A percentile compares a stretch with the other conserved stretches of the same genome.
These are phyloP conservation scores for Sebastes miniatus DNA, from an alignment of 2,797 vertebrate species.

Conservation along the genomic window DNA sequence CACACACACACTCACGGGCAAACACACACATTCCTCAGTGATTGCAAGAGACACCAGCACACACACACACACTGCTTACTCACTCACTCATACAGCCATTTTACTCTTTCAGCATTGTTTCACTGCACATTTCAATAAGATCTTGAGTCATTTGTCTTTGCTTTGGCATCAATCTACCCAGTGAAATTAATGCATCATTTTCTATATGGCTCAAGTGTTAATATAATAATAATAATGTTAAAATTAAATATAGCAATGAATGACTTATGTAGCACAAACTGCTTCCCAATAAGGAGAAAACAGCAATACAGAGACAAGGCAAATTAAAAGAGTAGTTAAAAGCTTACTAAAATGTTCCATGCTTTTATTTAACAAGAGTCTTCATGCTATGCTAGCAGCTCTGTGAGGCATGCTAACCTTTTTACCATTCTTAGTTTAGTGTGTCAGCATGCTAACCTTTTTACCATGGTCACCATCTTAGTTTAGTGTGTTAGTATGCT, in stretches of 20 bases:
- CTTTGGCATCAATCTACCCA: background rate
- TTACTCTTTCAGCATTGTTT: background rate
- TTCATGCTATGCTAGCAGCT: too few relatives aligned
- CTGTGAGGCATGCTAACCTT: too few relatives aligned
- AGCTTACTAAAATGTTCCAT: background rate
- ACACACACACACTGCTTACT: constrained; percentile 3
- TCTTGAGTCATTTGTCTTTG: background rate
- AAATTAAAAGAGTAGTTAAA: background rate
- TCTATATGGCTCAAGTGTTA: background rate
- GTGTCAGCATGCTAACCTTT: accelerated
- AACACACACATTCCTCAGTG: constrained; percentile 47
- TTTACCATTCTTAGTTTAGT: too few relatives aligned
- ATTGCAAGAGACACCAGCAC: constrained; percentile 40
- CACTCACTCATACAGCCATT: background rate
- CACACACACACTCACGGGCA: constrained; percentile 23
- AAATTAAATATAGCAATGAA: background rate
- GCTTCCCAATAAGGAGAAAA: background rate
- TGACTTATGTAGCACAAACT: background rate
- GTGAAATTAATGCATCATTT: background rate
- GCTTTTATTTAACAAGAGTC: too few relatives aligned
- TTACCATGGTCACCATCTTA: too few relatives aligned
- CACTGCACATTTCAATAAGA: background rate
- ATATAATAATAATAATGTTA: background rate
- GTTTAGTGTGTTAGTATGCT: too few relatives aligned
- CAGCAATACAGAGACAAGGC: background rate